Conservation (phyloP, 2,888 invertebrate genomes). For the Venustoraphidia nigricollis region DNA sequence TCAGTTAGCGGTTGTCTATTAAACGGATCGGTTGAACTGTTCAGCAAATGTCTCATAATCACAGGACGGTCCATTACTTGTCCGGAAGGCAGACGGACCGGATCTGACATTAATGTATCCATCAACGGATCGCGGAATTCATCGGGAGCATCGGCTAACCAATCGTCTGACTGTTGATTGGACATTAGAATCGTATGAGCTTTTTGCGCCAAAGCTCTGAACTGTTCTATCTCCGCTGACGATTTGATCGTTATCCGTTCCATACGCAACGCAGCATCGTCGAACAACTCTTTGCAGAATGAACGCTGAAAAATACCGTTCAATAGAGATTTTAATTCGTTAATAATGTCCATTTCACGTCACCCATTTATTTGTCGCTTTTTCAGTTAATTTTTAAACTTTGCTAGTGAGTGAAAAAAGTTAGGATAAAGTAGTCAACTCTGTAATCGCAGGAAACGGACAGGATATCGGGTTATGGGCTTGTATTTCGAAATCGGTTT, state of each 20-base stretch:
- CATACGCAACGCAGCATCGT: constrained; percentile 74
- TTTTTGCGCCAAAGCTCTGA: constrained; percentile 57
- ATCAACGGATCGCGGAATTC: constrained; percentile 94
- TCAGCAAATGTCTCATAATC: constrained; percentile 83
- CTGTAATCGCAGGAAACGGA: no score
- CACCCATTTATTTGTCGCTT: no score
- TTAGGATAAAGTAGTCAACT: no score
- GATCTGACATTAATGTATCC: constrained; percentile 95
- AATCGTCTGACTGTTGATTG: constrained; percentile 79
- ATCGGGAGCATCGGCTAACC: constrained; percentile 90
- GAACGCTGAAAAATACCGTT: constrained; percentile 51
- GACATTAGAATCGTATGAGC: constrained; percentile 65
- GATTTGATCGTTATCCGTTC: constrained; percentile 73
- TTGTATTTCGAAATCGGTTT: background rate
- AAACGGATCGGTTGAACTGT: constrained; percentile 96
- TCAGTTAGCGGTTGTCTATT: constrained; percentile 90
- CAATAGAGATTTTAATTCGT: background rate
- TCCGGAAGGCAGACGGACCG: constrained; percentile 82
- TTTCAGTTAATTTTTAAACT: no score
- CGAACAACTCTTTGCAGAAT: constrained; percentile 83
- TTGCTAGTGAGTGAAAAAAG: no score
- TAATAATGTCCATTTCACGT: no score
- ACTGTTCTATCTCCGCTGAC: constrained; percentile 69
- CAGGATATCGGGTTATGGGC: no score
- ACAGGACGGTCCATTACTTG: constrained; percentile 84